A percentile compares a stretch with the other conserved stretches of the same genome.
Evolutionary conservation across 2,888 invertebrate genomes (phyloP).

Genomic region (Lasiommata megera): DNA sequence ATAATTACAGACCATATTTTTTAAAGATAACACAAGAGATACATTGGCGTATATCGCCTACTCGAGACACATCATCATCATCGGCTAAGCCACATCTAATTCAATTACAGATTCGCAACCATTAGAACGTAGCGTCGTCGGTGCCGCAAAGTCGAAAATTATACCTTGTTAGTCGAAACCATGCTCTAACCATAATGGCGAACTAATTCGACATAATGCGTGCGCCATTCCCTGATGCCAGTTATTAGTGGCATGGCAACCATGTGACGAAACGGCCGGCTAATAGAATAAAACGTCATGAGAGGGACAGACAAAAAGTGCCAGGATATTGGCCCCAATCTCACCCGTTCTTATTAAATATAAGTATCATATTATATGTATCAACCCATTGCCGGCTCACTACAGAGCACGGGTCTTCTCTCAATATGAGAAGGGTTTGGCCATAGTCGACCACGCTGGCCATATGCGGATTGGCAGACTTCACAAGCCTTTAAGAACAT

Average conservation of each 20-base stretch:
- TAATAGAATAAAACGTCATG: constrained; percentile 20
- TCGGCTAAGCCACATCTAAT: constrained; percentile 29
- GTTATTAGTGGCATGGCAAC: constrained; percentile 20
- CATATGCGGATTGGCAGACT: too few species aligned
- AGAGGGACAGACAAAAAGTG: background rate
- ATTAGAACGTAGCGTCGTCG: constrained; percentile 30
- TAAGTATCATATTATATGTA: too few species aligned
- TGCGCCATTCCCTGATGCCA: constrained; percentile 30
- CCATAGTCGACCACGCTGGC: too few species aligned
- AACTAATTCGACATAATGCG: constrained; percentile 34
- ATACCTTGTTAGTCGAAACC: constrained; percentile 33
- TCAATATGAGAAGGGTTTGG: too few species aligned
- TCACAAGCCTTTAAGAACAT: too few species aligned
- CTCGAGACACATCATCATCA: too few species aligned
- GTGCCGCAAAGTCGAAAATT: constrained; percentile 37
- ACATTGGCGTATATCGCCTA: too few species aligned
- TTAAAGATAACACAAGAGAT: too few species aligned
- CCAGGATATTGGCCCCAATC: background rate
- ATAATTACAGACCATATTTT: too few species aligned
- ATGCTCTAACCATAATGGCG: constrained; percentile 14
- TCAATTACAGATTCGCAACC: constrained; percentile 38
- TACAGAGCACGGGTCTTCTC: too few species aligned
- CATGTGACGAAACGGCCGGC: constrained; percentile 22
- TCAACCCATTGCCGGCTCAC: too few species aligned
- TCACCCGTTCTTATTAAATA: too few species aligned